Percentiles rank a stretch among this genome's conserved stretches.
These are phyloP conservation scores for Drosophila sp. DNA, from an alignment of 1,140 invertebrate species.

Conservation along the genomic window DNA sequence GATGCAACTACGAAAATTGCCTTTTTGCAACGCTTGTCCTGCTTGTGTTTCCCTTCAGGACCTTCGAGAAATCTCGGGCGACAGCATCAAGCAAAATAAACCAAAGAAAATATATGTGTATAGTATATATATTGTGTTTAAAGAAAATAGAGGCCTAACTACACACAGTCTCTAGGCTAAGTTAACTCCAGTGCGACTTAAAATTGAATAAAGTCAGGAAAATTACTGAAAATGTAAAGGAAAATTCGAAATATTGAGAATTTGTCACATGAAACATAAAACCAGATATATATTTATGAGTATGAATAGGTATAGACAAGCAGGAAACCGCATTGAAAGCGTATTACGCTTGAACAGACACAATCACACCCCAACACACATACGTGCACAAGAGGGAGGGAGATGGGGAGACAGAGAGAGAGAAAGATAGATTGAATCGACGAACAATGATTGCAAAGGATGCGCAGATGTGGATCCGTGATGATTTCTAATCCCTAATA, in stretches of 20 bases:
- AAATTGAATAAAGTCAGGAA: constrained; percentile 34
- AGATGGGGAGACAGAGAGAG: background rate
- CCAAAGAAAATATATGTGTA: constrained; percentile 15
- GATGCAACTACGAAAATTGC: constrained; percentile 69
- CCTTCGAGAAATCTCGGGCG: constrained; percentile 19
- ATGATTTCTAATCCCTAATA: constrained; percentile 77
- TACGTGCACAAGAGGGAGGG: background rate
- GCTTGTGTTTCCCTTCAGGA: background rate
- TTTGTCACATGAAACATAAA: constrained; percentile 11
- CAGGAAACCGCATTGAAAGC: constrained; percentile 14
- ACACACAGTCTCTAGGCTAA: constrained; percentile 1
- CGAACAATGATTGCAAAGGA: constrained; percentile 33
- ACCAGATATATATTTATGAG: constrained; percentile 1
- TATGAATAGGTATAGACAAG: constrained; percentile 10
- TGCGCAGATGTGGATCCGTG: constrained; percentile 53
- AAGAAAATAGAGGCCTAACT: constrained; percentile 21
- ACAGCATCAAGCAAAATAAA: constrained; percentile 34
- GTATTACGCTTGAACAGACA: constrained; percentile 12
- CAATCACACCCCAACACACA: background rate
- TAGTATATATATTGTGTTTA: constrained; percentile 8
- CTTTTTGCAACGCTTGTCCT: constrained; percentile 56
- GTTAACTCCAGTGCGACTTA: constrained; percentile 22
- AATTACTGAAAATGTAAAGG: constrained; percentile 64
- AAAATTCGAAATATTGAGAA: constrained; percentile 19
- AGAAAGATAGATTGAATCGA: background rate